Evolutionary conservation across 2,888 invertebrate genomes (phyloP).

Genomic region (Scaptomyza polygonia): DNA sequence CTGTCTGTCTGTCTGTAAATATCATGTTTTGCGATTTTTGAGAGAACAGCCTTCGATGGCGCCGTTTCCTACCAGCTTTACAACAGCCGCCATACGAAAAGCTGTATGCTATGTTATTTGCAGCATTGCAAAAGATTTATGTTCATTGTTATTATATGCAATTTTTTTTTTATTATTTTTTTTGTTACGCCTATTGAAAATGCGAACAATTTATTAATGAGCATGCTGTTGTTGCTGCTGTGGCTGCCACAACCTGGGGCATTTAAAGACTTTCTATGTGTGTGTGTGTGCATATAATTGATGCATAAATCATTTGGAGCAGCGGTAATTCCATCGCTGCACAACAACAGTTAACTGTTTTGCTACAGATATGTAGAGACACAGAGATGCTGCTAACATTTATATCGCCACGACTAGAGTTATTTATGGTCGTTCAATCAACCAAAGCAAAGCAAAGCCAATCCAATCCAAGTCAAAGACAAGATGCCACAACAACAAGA

Average conservation of each 20-base stretch:
- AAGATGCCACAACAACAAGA: slow-evolving; percentile 20
- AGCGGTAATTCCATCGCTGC: slow-evolving; percentile 58
- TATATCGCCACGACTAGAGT: slow-evolving; percentile 43
- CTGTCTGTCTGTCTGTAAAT: slow-evolving; percentile 38
- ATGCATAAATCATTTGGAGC: slow-evolving; percentile 72
- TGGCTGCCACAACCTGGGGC: slow-evolving; percentile 8
- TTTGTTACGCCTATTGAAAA: slow-evolving; percentile 57
- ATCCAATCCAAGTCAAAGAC: slow-evolving; percentile 18
- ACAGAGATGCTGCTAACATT: slow-evolving; percentile 35
- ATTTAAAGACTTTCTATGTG: slow-evolving; percentile 48
- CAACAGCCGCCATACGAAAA: slow-evolving; percentile 28
- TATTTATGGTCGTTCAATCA: slow-evolving; percentile 65
- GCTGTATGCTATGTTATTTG: slow-evolving; percentile 64
- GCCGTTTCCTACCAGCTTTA: slow-evolving; percentile 3
- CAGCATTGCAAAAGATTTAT: slow-evolving; percentile 65
- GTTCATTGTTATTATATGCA: slow-evolving; percentile 70
- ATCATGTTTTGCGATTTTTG: slow-evolving; percentile 29
- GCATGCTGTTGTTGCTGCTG: slow-evolving; percentile 13
- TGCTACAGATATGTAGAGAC: slow-evolving; percentile 44
- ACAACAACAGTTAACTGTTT: slow-evolving; percentile 59
- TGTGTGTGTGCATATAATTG: slow-evolving; percentile 59
- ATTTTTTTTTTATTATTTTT: slow-evolving; percentile 19
- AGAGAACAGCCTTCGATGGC: slow-evolving; percentile 4
- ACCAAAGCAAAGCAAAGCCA: slow-evolving; percentile 31
- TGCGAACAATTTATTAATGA: slow-evolving; percentile 71